These are phyloP conservation scores for Stomorhina lunata DNA, from an alignment of 2,888 invertebrate genomes.

Conservation along the genomic window DNA sequence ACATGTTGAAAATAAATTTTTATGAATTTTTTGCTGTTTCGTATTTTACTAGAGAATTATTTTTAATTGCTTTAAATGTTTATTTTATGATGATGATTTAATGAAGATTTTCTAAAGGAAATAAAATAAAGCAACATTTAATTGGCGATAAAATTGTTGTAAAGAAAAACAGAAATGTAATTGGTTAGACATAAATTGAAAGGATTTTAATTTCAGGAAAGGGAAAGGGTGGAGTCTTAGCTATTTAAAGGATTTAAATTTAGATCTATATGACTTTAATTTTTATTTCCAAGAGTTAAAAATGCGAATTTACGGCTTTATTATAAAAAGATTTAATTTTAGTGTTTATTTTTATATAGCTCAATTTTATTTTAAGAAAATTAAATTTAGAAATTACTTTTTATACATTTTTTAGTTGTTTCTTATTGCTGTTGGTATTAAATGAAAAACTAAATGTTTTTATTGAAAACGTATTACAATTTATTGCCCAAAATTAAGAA, in stretches of 20 bases:
- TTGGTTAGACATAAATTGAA: too few species aligned
- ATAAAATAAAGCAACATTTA: neutral
- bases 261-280: too few species aligned
- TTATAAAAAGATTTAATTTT: too few species aligned
- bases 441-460: slow-evolving; percentile 20
- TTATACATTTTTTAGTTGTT: neutral
- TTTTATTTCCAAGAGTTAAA: too few species aligned
- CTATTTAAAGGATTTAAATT: too few species aligned
- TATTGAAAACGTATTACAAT: slow-evolving; percentile 56
- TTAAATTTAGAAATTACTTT: neutral
- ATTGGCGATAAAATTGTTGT: neutral
- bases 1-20: neutral
- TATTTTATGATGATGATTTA: neutral
- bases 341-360: too few species aligned
- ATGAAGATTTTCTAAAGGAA: neutral
- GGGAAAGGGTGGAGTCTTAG: too few species aligned
- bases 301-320: too few species aligned
- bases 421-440: neutral
- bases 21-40: neutral
- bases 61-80: neutral
- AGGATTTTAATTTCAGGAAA: too few species aligned
- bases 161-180: neutral
- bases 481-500: slow-evolving; percentile 46
- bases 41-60: neutral
- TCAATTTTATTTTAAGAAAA: neutral